Percentiles rank a stretch among this genome's conserved stretches.
phyloP scores from a whole-genome alignment of 2,888 invertebrate genomes.

The Caenorhabditis japonica region DNA sequence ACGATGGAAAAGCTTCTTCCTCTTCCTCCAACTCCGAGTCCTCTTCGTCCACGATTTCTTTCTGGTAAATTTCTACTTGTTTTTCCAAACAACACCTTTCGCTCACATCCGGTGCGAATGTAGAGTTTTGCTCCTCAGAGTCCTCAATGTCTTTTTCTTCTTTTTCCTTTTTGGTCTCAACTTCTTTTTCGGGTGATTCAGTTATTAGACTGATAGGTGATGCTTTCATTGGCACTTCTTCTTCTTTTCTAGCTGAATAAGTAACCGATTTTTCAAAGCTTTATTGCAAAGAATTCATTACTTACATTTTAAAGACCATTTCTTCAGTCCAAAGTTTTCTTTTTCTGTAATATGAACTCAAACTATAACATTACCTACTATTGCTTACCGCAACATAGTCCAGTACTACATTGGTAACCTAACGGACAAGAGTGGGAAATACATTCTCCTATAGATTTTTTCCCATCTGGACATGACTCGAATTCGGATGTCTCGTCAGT shows the following conservation, averaged over 20 bases:
- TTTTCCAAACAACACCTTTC: slow-evolving; percentile 45
- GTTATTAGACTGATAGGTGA: slow-evolving; percentile 53
- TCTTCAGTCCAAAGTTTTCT: slow-evolving; percentile 8
- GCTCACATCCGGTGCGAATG: slow-evolving; percentile 49
- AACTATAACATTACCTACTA: neutral
- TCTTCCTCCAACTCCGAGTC: slow-evolving; percentile 52
- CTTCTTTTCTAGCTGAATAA: slow-evolving; percentile 38
- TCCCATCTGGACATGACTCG: slow-evolving; percentile 48
- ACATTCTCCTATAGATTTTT: slow-evolving; percentile 63
- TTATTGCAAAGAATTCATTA: neutral
- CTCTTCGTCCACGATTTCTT: slow-evolving; percentile 51
- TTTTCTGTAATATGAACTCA: slow-evolving; percentile 6
- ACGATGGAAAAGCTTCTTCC: slow-evolving; percentile 14
- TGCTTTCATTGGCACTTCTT: slow-evolving; percentile 45
- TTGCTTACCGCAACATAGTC: slow-evolving; percentile 68
- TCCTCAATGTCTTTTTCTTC: slow-evolving; percentile 34
- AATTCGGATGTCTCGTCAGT: slow-evolving; percentile 38
- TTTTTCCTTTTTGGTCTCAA: slow-evolving; percentile 22
- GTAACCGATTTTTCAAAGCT: neutral
- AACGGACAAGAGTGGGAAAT: slow-evolving; percentile 63
- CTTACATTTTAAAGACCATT: slow-evolving; percentile 44
- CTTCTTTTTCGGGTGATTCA: slow-evolving; percentile 42
- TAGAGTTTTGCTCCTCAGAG: slow-evolving; percentile 21
- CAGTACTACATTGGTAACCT: slow-evolving; percentile 65
- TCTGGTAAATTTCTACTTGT: slow-evolving; percentile 46